These are phyloP conservation scores for Bombus cullumanus DNA, from an alignment of 1,140 invertebrate species.

Conservation along the genomic window DNA sequence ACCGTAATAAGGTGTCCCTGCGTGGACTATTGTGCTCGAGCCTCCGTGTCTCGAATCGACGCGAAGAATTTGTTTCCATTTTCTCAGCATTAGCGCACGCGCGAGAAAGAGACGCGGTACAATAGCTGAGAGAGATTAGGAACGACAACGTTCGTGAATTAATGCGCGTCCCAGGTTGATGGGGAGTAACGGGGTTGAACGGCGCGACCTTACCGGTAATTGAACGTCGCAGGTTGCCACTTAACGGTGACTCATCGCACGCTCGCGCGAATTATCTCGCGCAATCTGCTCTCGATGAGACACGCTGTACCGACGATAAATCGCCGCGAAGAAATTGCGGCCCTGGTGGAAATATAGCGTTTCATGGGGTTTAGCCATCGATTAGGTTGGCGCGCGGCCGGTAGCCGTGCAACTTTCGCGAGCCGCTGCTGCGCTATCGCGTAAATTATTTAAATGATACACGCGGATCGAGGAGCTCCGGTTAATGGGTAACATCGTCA, in stretches of 20 bases:
- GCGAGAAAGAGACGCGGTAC: constrained; percentile 8
- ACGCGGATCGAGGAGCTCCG: background rate
- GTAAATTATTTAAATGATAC: constrained; percentile 21
- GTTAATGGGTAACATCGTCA: background rate
- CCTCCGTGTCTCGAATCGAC: constrained; percentile 18
- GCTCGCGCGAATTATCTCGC: constrained; percentile 64
- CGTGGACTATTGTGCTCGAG: constrained; percentile 42
- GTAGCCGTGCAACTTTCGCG: background rate
- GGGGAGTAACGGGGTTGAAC: constrained; percentile 69
- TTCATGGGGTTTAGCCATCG: constrained; percentile 1
- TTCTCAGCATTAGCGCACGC: constrained; percentile 27
- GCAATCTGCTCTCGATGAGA: constrained; percentile 62
- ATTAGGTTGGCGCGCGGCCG: background rate
- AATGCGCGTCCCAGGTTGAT: constrained; percentile 49
- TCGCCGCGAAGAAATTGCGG: constrained; percentile 33
- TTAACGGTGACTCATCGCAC: constrained; percentile 73
- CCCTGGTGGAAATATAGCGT: background rate
- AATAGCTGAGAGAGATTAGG: constrained; percentile 64
- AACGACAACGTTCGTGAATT: constrained; percentile 50
- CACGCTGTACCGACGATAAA: constrained; percentile 42
- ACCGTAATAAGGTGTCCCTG: constrained; percentile 37
- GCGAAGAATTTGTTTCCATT: constrained; percentile 40
- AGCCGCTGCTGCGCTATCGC: background rate
- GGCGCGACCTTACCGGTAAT: constrained; percentile 71
- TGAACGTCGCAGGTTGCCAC: constrained; percentile 67